Percentiles rank a stretch among this genome's conserved stretches.
phyloP scores from a whole-genome alignment of 2,113 vertebrate genomes.

The Etheostoma cragini region DNA sequence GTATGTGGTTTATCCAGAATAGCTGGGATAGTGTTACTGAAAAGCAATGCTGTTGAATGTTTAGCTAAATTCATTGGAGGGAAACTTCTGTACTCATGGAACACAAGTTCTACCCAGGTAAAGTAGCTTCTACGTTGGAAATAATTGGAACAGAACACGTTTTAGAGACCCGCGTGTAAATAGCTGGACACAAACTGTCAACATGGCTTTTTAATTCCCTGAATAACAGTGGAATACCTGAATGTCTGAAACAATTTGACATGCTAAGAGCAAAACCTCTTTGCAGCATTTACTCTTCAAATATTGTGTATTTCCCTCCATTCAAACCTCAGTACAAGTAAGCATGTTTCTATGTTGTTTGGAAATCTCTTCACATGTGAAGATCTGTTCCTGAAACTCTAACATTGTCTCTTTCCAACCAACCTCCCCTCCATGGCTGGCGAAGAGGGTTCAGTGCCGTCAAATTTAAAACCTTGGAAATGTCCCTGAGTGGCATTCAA shows the following conservation, averaged over 20 bases:
- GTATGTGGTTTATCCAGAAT: neutral
- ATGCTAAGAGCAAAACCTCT: neutral
- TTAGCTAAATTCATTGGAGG: neutral
- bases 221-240: neutral
- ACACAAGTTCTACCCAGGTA: neutral
- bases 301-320: neutral
- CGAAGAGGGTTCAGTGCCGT: neutral
- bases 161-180: neutral
- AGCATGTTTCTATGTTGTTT: neutral
- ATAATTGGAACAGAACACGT: neutral
- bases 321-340: neutral
- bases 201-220: neutral
- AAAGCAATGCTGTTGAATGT: neutral
- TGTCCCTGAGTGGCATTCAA: conserved; percentile 53
- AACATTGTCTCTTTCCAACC: conserved; percentile 1
- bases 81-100: neutral
- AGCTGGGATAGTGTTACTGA: neutral
- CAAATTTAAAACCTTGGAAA: conserved; percentile 57
- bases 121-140: neutral
- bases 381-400: conserved; percentile 1
- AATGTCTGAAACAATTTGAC: neutral
- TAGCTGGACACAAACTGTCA: neutral
- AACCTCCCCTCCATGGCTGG: neutral
- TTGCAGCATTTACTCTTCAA: neutral
- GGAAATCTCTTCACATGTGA: neutral